Evolutionary conservation across 2,888 invertebrate genomes (phyloP).

Genomic region (Parnassius orleans): DNA sequence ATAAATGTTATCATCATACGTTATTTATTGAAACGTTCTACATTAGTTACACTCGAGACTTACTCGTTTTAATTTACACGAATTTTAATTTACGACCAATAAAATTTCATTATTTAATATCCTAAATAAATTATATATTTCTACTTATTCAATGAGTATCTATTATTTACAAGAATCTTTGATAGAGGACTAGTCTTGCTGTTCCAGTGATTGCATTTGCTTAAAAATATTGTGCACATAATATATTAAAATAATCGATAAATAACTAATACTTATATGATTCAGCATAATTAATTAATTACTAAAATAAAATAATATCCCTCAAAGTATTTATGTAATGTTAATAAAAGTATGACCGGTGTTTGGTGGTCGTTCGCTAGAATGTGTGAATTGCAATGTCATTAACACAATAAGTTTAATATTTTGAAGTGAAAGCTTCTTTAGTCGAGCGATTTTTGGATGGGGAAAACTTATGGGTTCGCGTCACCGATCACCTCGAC

Average conservation of each 20-base stretch:
- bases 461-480: no score
- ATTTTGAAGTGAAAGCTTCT: no score
- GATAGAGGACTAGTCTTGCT: constrained; percentile 70
- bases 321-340: neutral
- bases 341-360: no score
- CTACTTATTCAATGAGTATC: constrained; percentile 75
- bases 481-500: no score
- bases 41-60: constrained; percentile 8
- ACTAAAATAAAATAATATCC: neutral
- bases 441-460: no score
- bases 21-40: neutral
- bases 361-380: no score
- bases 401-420: no score
- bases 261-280: constrained; percentile 10
- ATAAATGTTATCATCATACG: constrained; percentile 2
- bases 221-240: constrained; percentile 4
- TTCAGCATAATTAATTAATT: constrained; percentile 20
- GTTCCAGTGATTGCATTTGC: constrained; percentile 31
- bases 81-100: constrained; percentile 44
- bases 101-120: constrained; percentile 57
- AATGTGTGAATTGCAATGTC: no score
- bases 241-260: constrained; percentile 1
- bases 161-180: constrained; percentile 74
- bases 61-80: constrained; percentile 11
- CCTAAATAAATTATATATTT: constrained; percentile 66